Conservation (phyloP, 1,140 invertebrate species). For the Laodelphax striatellus region DNA sequence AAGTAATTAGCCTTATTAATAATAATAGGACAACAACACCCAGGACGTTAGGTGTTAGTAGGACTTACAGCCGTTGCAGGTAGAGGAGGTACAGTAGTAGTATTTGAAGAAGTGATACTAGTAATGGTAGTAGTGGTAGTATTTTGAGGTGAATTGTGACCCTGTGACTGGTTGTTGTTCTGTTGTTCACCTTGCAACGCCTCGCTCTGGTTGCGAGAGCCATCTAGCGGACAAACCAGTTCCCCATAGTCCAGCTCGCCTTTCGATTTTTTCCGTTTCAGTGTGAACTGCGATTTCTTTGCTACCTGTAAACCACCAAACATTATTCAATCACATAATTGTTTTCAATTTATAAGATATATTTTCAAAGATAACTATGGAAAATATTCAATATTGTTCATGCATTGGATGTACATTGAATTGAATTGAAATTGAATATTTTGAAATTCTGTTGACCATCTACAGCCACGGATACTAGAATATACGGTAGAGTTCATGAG, state of each 20-base stretch:
- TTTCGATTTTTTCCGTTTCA: constrained; percentile 77
- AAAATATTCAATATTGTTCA: too few species aligned
- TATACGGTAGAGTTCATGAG: too few species aligned
- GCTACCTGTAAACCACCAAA: constrained; percentile 42
- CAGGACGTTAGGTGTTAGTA: background rate
- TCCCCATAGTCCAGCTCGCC: constrained; percentile 72
- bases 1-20: too few species aligned
- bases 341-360: too few species aligned
- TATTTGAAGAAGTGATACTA: background rate
- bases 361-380: too few species aligned
- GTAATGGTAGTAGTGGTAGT: background rate
- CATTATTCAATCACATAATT: too few species aligned
- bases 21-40: too few species aligned
- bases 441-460: too few species aligned
- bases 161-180: background rate
- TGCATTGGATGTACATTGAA: too few species aligned
- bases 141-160: background rate
- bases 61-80: background rate
- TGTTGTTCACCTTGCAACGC: background rate
- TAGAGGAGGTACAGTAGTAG: background rate
- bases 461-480: too few species aligned
- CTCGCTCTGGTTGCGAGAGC: background rate
- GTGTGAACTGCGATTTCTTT: constrained; percentile 80
- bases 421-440: too few species aligned
- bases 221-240: constrained; percentile 69